Evolutionary conservation across 2,888 invertebrate genomes (phyloP).

Genomic region (Callinectes sapidus): DNA sequence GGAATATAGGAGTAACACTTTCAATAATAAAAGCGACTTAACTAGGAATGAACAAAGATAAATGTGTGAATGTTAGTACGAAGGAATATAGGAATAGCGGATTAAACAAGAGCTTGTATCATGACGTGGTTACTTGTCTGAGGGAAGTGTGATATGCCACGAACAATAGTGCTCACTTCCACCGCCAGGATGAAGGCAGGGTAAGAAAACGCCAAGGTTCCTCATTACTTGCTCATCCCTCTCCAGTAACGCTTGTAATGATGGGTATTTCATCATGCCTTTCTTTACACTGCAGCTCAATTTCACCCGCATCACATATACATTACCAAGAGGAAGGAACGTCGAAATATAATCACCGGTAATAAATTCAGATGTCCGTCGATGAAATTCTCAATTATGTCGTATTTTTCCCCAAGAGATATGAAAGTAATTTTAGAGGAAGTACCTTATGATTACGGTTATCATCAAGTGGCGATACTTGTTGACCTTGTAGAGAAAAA

Average conservation of each 20-base stretch:
- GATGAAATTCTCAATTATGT: background rate
- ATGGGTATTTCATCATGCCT: background rate
- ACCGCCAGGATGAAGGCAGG: background rate
- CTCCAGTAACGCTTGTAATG: background rate
- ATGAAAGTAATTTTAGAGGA: background rate
- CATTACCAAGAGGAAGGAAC: too few species aligned
- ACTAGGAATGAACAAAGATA: background rate
- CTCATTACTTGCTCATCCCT: background rate
- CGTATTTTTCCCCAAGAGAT: background rate
- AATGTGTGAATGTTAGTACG: background rate
- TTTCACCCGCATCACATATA: background rate
- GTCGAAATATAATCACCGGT: background rate
- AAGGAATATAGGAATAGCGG: background rate
- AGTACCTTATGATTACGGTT: background rate
- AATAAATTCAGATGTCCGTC: background rate
- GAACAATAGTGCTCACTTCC: background rate
- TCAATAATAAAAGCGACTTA: too few species aligned
- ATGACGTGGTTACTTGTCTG: background rate
- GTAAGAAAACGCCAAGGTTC: background rate
- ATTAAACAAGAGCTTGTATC: background rate
- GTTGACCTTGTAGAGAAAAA: background rate
- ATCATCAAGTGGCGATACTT: background rate
- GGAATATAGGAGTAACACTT: too few species aligned
- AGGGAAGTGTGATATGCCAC: background rate
- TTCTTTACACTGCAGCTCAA: background rate